Conservation (phyloP, 2,797 vertebrate species). For the Aplochiton taeniatus region DNA sequence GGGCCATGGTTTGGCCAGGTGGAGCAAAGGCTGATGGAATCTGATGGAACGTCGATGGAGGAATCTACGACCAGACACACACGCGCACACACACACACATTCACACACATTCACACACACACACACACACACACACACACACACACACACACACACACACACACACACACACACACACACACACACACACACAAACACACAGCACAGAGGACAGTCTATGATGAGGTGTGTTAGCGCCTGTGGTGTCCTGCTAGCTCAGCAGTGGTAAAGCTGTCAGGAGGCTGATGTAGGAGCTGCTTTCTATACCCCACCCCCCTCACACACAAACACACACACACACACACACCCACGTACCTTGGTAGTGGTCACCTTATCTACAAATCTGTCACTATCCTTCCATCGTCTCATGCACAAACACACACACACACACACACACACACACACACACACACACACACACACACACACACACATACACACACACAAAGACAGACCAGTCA, state of each 20-base stretch:
- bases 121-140: conserved; percentile 3
- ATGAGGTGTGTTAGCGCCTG: conserved; percentile 45
- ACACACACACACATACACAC: conserved; percentile 40
- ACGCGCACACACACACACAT: conserved; percentile 15
- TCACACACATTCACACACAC: neutral
- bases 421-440: conserved; percentile 8
- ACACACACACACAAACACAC: conserved; percentile 1
- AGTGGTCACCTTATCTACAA: too few species aligned
- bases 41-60: conserved; percentile 41
- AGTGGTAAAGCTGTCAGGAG: conserved; percentile 64
- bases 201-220: conserved; percentile 41
- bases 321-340: conserved; percentile 17
- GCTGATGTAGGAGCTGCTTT: conserved; percentile 57
- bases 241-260: conserved; percentile 60
- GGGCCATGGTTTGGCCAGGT: conserved; percentile 16
- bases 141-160: too few species aligned
- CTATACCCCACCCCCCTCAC: too few species aligned
- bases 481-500: conserved; percentile 23
- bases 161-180: conserved; percentile 18
- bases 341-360: too few species aligned
- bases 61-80: conserved; percentile 37
- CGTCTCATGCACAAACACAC: too few species aligned
- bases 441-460: conserved; percentile 23
- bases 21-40: conserved; percentile 38
- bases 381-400: too few species aligned